Conservation (phyloP, 1,140 invertebrate genomes). For the Alviniconcha marisindica region DNA sequence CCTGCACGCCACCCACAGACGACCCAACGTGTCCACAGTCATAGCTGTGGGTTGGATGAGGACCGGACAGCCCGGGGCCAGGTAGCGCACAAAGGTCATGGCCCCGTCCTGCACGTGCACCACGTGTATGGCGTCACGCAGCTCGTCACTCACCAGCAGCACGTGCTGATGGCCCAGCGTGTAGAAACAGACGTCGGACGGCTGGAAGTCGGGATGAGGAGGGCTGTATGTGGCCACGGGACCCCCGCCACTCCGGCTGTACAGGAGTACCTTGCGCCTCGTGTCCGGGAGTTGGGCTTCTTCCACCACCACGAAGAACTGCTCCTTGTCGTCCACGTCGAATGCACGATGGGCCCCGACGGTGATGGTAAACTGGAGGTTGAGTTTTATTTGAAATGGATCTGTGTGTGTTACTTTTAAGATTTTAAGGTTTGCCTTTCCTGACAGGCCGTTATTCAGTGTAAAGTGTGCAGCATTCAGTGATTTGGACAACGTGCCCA, state of each 20-base stretch:
- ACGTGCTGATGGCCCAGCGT: neutral
- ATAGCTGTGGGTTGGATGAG: neutral
- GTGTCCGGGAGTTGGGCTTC: neutral
- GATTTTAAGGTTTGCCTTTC: neutral
- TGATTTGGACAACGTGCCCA: neutral
- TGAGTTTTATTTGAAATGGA: neutral
- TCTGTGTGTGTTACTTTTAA: neutral
- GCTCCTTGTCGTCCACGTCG: neutral
- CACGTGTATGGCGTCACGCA: too few relatives aligned
- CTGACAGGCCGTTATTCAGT: neutral
- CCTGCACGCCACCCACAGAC: too few relatives aligned
- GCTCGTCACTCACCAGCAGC: too few relatives aligned
- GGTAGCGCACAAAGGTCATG: neutral
- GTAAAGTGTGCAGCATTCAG: neutral
- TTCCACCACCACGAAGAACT: slow-evolving; percentile 4
- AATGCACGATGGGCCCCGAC: slow-evolving; percentile 6
- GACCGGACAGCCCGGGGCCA: neutral
- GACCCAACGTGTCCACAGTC: neutral
- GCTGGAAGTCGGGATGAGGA: neutral
- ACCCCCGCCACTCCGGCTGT: neutral
- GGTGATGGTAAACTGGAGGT: neutral
- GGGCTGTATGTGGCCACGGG: neutral
- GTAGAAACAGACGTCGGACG: slow-evolving; percentile 15
- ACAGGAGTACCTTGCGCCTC: neutral
- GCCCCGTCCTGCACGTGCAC: neutral